Percentiles rank a stretch among this genome's conserved stretches.
These are phyloP conservation scores for Pseudomyrmex dendroicus DNA, from an alignment of 1,140 invertebrate genomes.

Conservation along the genomic window DNA sequence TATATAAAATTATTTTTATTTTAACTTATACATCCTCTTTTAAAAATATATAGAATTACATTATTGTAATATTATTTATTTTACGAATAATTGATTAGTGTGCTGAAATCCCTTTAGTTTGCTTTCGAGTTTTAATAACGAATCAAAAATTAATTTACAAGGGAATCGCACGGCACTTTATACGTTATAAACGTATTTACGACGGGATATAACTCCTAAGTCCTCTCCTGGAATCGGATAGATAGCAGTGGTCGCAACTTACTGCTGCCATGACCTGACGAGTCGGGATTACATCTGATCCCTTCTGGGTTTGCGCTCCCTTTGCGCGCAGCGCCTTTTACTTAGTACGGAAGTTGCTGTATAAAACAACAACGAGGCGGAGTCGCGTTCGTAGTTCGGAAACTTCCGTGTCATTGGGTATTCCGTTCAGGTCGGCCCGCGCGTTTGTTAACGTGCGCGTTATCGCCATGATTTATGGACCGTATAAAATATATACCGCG, in stretches of 20 bases:
- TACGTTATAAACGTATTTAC: constrained; percentile 50
- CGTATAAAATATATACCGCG: constrained; percentile 45
- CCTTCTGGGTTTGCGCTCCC: constrained; percentile 70
- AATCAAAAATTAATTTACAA: constrained; percentile 48
- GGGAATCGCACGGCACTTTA: constrained; percentile 34
- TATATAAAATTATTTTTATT: not conserved
- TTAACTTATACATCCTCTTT: not conserved
- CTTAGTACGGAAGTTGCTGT: constrained; percentile 45
- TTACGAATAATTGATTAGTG: not conserved
- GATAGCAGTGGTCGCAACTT: constrained; percentile 77
- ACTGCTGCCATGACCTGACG: constrained; percentile 73
- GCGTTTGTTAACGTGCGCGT: constrained; percentile 56
- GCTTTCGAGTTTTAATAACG: not conserved
- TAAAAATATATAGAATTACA: not conserved
- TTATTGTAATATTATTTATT: not conserved
- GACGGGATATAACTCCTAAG: constrained; percentile 66
- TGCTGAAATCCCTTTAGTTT: not conserved
- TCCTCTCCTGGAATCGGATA: constrained; percentile 72
- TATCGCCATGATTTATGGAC: constrained; percentile 56
- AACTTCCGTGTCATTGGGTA: constrained; percentile 51
- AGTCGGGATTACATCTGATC: constrained; percentile 79
- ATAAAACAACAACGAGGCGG: constrained; percentile 15
- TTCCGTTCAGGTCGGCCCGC: constrained; percentile 49
- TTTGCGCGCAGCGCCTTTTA: constrained; percentile 51
- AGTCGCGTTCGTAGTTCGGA: not conserved